A percentile compares a stretch with the other conserved stretches of the same genome.
These are phyloP conservation scores for Asobara japonica DNA, from an alignment of 1,140 invertebrate species.

Conservation along the genomic window DNA sequence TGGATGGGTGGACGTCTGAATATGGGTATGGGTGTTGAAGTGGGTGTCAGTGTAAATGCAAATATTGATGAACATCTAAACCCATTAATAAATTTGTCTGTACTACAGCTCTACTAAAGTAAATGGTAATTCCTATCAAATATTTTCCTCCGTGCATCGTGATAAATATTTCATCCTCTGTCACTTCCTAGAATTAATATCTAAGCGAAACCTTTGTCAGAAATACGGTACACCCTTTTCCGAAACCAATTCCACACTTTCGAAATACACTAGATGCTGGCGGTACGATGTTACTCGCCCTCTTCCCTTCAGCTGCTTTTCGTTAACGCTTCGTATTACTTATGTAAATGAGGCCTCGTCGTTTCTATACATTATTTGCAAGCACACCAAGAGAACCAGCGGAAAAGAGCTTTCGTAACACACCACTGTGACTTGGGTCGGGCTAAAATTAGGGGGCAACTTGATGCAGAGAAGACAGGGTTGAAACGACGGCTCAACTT, in stretches of 20 bases:
- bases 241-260: constrained; percentile 11
- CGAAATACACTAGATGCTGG: not conserved
- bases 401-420: constrained; percentile 38
- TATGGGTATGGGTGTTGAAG: too few relatives aligned
- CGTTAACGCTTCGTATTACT: constrained; percentile 58
- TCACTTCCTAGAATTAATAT: constrained; percentile 6
- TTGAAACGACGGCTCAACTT: constrained; percentile 48
- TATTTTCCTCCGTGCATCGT: too few relatives aligned
- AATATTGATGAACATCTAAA: too few relatives aligned
- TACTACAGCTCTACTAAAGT: too few relatives aligned
- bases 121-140: too few relatives aligned
- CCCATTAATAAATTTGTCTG: too few relatives aligned
- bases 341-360: constrained; percentile 65
- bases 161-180: not conserved
- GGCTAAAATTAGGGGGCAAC: not conserved
- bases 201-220: constrained; percentile 16
- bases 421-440: not conserved
- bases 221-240: constrained; percentile 6
- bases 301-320: constrained; percentile 26
- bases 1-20: too few relatives aligned
- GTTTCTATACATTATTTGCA: constrained; percentile 66
- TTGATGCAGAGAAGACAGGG: not conserved
- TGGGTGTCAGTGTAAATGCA: too few relatives aligned
- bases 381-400: constrained; percentile 39
- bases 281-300: not conserved